Evolutionary conservation across 2,888 invertebrate species (phyloP).

Genomic region (Leptodirus hochenwartii): DNA sequence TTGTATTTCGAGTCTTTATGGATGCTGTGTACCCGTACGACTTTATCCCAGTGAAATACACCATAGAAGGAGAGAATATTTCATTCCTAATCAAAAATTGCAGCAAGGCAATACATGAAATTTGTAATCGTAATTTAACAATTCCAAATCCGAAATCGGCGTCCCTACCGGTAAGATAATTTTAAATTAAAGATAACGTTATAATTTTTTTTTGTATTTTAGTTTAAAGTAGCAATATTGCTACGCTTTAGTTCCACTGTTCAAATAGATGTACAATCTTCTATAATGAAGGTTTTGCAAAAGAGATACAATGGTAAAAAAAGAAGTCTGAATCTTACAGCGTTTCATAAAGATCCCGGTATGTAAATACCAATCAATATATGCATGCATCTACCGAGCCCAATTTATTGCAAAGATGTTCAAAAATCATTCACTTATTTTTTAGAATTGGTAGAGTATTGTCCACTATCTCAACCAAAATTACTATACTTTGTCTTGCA

Average conservation of each 20-base stretch:
- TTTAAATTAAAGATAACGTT: background rate
- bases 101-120: slow-evolving; percentile 28
- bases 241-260: too few species aligned
- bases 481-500: slow-evolving; percentile 29
- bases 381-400: slow-evolving; percentile 5
- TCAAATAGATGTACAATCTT: slow-evolving; percentile 29
- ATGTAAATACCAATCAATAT: slow-evolving; percentile 12
- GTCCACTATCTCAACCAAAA: slow-evolving; percentile 29
- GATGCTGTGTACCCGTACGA: slow-evolving; percentile 29
- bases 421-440: slow-evolving; percentile 7
- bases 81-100: slow-evolving; percentile 31
- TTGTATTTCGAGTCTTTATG: slow-evolving; percentile 26
- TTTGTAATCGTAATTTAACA: slow-evolving; percentile 29
- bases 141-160: slow-evolving; percentile 17
- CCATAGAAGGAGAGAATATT: slow-evolving; percentile 19
- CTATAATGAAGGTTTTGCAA: slow-evolving; percentile 24
- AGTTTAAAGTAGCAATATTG: slow-evolving; percentile 24
- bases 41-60: slow-evolving; percentile 29
- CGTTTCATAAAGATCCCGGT: slow-evolving; percentile 28
- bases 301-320: slow-evolving; percentile 22
- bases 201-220: slow-evolving; percentile 9
- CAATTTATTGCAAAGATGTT: slow-evolving; percentile 5
- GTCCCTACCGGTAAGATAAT: slow-evolving; percentile 16
- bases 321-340: slow-evolving; percentile 25
- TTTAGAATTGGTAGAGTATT: slow-evolving; percentile 23